phyloP scores from a whole-genome alignment of 2,888 invertebrate genomes.

The Drosophila heteroneura region DNA sequence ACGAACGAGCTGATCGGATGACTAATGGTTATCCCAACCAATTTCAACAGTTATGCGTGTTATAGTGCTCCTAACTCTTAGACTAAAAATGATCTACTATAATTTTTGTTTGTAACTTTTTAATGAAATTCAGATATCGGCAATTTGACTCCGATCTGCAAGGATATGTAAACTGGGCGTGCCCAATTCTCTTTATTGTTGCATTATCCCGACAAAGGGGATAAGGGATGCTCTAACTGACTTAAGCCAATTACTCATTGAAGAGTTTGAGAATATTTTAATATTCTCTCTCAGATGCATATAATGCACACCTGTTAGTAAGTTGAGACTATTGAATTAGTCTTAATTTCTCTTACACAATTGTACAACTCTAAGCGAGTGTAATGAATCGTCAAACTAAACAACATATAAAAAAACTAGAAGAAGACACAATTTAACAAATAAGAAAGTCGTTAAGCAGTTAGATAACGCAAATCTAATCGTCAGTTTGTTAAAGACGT shows the following conservation, averaged over 20 bases:
- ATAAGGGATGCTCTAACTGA: not conserved
- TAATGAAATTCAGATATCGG: not conserved
- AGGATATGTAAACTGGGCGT: too few relatives aligned
- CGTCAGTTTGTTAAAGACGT: constrained; percentile 1
- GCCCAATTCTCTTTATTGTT: not conserved
- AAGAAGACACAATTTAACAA: not conserved
- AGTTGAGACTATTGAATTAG: not conserved
- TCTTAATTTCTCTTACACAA: not conserved
- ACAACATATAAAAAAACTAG: too few relatives aligned
- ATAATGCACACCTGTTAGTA: not conserved
- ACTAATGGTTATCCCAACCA: not conserved
- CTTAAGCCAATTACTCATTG: not conserved
- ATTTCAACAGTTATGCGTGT: not conserved
- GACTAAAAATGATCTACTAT: not conserved
- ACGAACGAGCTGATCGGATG: not conserved
- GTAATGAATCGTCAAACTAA: not conserved
- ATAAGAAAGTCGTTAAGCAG: not conserved
- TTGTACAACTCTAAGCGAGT: not conserved
- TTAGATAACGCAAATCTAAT: constrained; percentile 28
- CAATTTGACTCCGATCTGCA: not conserved
- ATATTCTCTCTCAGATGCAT: not conserved
- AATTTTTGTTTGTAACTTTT: not conserved
- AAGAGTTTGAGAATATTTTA: not conserved
- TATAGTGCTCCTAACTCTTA: not conserved
- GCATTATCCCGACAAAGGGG: not conserved